A percentile compares a stretch with the other conserved stretches of the same genome.
phyloP scores from a whole-genome alignment of 1,140 invertebrate species.

The Drosophila melanica region DNA sequence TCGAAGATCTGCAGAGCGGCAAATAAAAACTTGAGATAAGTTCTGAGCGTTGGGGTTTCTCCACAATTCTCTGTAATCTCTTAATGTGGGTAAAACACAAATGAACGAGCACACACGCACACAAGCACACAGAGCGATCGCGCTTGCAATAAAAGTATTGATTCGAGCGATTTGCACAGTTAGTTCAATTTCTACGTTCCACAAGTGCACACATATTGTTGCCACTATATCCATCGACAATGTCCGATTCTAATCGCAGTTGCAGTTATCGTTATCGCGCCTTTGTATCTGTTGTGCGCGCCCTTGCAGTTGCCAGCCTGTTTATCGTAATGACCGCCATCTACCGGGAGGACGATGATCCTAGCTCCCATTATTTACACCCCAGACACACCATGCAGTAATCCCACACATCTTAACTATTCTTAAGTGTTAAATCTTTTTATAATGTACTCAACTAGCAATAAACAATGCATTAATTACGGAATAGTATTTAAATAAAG shows the following conservation, averaged over 20 bases:
- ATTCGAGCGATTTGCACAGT: background rate
- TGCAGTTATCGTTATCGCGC: conserved; percentile 18
- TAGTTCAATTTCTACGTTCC: conserved; percentile 27
- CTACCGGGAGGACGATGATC: conserved; percentile 44
- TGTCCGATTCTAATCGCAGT: conserved; percentile 28
- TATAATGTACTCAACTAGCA: conserved; percentile 1
- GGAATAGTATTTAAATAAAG: background rate
- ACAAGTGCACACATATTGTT: conserved; percentile 13
- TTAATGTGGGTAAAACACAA: conserved; percentile 24
- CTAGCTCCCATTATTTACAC: conserved; percentile 63
- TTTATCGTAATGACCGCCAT: conserved; percentile 61
- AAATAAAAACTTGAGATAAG: background rate
- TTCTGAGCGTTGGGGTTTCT: conserved; percentile 26
- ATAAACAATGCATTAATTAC: background rate
- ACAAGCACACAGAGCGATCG: background rate
- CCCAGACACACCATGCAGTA: conserved; percentile 57
- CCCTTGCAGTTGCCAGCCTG: conserved; percentile 40
- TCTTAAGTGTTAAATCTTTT: background rate
- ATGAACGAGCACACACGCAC: conserved; percentile 4
- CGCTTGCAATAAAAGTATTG: conserved; percentile 39
- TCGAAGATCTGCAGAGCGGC: conserved; percentile 11
- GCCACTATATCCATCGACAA: background rate
- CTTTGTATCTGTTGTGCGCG: conserved; percentile 15
- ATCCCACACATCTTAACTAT: background rate
- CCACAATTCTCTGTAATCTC: conserved; percentile 15